Conservation (phyloP, 2,888 invertebrate genomes). For the Drosophila recens region DNA sequence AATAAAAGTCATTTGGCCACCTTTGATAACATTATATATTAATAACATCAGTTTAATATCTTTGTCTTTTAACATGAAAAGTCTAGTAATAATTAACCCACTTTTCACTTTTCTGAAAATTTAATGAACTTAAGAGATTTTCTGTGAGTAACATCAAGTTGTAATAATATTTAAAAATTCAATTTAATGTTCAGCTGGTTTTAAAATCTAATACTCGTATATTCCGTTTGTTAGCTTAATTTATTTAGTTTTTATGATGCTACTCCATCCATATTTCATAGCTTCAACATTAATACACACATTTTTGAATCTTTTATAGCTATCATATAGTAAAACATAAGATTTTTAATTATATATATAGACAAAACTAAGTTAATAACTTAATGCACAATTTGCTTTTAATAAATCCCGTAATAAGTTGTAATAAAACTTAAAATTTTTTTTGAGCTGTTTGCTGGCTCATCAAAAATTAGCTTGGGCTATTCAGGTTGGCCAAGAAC, state of each 20-base stretch:
- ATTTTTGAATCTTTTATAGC: neutral
- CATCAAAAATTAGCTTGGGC: conserved; percentile 37
- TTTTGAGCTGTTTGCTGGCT: conserved; percentile 26
- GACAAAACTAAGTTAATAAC: neutral
- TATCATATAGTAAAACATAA: neutral
- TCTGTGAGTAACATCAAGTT: too few species aligned
- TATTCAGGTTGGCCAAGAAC: conserved; percentile 46
- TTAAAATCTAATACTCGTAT: too few species aligned
- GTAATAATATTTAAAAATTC: too few species aligned
- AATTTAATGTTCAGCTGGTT: too few species aligned
- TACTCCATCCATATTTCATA: neutral
- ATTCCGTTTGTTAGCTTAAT: too few species aligned
- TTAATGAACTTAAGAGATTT: too few species aligned
- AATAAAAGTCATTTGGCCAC: conserved; percentile 10
- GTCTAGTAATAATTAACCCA: neutral
- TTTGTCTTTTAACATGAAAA: conserved; percentile 3
- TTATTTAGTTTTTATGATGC: neutral
- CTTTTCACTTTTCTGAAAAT: neutral
- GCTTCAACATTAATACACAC: neutral
- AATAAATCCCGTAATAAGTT: neutral
- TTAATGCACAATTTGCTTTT: neutral
- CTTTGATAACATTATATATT: neutral
- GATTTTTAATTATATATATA: too few species aligned
- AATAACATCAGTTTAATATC: neutral
- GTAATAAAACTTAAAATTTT: conserved; percentile 12